Evolutionary conservation across 1,140 invertebrate species (phyloP).

Genomic region (Tetragnatha versicolor): DNA sequence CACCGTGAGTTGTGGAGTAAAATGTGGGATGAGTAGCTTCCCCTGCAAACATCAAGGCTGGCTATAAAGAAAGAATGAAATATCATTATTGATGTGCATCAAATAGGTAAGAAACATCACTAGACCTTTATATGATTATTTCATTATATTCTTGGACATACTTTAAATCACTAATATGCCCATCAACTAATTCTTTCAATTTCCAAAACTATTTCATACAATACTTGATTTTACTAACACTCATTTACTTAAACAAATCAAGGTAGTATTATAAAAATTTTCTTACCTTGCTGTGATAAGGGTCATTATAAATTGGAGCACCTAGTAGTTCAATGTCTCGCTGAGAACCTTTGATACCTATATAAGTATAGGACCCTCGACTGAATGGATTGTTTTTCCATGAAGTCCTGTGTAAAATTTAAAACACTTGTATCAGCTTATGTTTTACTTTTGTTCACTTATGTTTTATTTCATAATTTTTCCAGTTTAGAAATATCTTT

Average conservation of each 20-base stretch:
- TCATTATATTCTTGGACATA: too few relatives aligned
- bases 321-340: conserved; percentile 57
- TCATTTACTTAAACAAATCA: too few relatives aligned
- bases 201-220: too few relatives aligned
- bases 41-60: conserved; percentile 82
- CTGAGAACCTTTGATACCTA: conserved; percentile 33
- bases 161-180: too few relatives aligned
- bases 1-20: conserved; percentile 79
- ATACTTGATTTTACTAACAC: too few relatives aligned
- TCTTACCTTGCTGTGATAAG: conserved; percentile 55
- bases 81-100: too few relatives aligned
- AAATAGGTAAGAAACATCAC: background rate
- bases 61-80: conserved; percentile 57
- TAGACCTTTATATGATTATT: background rate
- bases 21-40: conserved; percentile 81
- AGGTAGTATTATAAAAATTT: background rate
- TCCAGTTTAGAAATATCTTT: background rate
- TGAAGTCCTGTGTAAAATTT: conserved; percentile 39
- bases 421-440: too few relatives aligned
- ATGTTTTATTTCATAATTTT: background rate
- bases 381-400: conserved; percentile 55
- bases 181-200: too few relatives aligned
- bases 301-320: conserved; percentile 56
- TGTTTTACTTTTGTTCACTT: too few relatives aligned
- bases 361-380: conserved; percentile 57